Evolutionary conservation across 2,113 vertebrate species (phyloP), one percentile per base, ranked within the genome.

Genomic region (Elgaria multicarinata): DNA sequence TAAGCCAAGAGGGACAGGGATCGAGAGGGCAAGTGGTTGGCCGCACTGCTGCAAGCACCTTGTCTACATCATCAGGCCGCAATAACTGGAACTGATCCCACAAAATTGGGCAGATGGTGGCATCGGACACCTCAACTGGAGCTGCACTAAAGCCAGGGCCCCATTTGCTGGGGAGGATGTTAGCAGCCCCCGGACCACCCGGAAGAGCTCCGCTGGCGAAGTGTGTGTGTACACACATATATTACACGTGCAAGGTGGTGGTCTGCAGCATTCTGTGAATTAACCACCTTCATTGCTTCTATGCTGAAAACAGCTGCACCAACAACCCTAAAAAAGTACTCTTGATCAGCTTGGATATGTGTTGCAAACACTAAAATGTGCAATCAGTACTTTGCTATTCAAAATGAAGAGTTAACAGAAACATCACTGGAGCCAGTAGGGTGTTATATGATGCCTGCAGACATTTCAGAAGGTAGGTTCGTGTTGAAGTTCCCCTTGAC

Each of bases 271-370:
- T 58, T 69, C 20, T 87, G n/a, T 80, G 44, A 79, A 31, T 87
- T 79, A 55, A 10, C 64, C 36, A 76, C 44, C 26, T 62, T 62
- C 64, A 83, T 83, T 75, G 69, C n/a, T 72, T 82, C 28, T 12
- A 18, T 75, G 24, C 69, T 74, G 46, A 71, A 31, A 81, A 74
- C n/a, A 26, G 46, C 36, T 44, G 42, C 44, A 50, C 39, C 33
- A 88, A 69, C 24, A 87, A 80, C 67, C 33, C 33, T 82, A 55
- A 78, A 33, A 39, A 88, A 62, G 72, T 80, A 81, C n/a, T 44
- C 64, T 39, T 39, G 50, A 33, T 58, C 28, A 82, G 18, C 18
- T 36, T 62, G 62, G 20, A 39, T 72, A 31, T 87, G 50, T 33
- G 42, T 28, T 71, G n/a, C 39, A 13, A 10, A 42, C 62, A 36